A percentile compares a stretch with the other conserved stretches of the same genome.
Evolutionary conservation across 37 sponge, comb jelly and placozoan genomes (phyloP).

Genomic region (Cladorhizidae sp.): DNA sequence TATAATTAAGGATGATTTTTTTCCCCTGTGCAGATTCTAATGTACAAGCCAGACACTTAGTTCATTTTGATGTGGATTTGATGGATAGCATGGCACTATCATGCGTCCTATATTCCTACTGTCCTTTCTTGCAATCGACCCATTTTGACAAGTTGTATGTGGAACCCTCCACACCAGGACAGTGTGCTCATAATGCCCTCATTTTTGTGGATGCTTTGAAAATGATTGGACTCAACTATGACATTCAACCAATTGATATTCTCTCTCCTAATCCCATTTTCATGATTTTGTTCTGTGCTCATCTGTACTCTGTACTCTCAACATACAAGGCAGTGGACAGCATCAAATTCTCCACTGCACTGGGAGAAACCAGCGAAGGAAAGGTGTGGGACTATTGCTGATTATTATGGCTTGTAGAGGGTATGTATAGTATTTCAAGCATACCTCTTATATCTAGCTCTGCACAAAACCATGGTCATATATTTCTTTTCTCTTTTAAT

Average conservation of each 20-base stretch:
- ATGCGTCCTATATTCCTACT: constrained; percentile 67
- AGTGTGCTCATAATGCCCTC: constrained; percentile 87
- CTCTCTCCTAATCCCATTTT: constrained; percentile 76
- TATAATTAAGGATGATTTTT: background rate
- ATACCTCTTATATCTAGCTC: no score
- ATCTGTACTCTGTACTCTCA: constrained; percentile 70
- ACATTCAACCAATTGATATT: constrained; percentile 74
- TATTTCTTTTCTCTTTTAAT: no score
- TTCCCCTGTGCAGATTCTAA: constrained; percentile 5
- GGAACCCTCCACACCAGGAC: constrained; percentile 61
- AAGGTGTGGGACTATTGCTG: constrained; percentile 46
- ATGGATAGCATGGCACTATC: constrained; percentile 83
- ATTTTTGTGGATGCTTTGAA: constrained; percentile 62
- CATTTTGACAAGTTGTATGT: constrained; percentile 65
- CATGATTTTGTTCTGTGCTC: constrained; percentile 65
- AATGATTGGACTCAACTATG: constrained; percentile 77
- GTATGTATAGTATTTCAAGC: background rate
- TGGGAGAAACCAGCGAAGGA: constrained; percentile 6
- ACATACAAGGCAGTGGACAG: constrained; percentile 44
- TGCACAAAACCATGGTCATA: no score
- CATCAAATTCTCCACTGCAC: constrained; percentile 28
- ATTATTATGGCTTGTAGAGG: background rate
- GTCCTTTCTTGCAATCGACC: constrained; percentile 63
- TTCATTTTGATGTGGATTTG: constrained; percentile 78
- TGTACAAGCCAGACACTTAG: constrained; percentile 27